Evolutionary conservation across 30 jellyfish, hydroid and myxozoan genomes (phyloP).

Genomic region (Aurelia sp.): DNA sequence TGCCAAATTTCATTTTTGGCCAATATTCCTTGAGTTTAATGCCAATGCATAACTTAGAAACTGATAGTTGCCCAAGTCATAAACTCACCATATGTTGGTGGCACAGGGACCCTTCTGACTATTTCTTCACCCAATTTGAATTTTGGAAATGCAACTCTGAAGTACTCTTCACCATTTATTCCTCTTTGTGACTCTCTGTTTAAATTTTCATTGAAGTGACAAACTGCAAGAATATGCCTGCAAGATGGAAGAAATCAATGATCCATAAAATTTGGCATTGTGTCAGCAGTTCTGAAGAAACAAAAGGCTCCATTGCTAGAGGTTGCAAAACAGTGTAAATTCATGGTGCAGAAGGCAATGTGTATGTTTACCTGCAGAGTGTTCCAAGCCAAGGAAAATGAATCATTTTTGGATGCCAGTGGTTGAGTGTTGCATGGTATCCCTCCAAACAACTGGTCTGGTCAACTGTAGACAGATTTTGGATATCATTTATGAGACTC

Average conservation of each 20-base stretch:
- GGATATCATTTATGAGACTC: slow-evolving; percentile 14
- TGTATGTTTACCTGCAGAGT: slow-evolving; percentile 31
- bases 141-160: slow-evolving; percentile 37
- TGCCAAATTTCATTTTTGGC: not conserved
- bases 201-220: slow-evolving; percentile 38
- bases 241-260: not conserved
- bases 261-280: too few species aligned
- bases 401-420: slow-evolving; percentile 52
- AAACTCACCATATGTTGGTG: slow-evolving; percentile 40
- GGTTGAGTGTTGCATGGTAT: slow-evolving; percentile 31
- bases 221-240: slow-evolving; percentile 35
- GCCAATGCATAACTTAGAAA: not conserved
- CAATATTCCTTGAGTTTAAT: not conserved
- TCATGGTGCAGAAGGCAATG: too few species aligned
- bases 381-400: slow-evolving; percentile 21
- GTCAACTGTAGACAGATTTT: slow-evolving; percentile 33
- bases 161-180: slow-evolving; percentile 11
- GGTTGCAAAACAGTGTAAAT: too few species aligned
- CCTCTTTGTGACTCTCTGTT: slow-evolving; percentile 6
- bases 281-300: too few species aligned
- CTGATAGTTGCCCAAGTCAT: not conserved
- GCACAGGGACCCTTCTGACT: slow-evolving; percentile 27
- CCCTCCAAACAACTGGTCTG: slow-evolving; percentile 55
- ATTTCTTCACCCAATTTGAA: slow-evolving; percentile 41
- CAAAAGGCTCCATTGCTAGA: too few species aligned